Base-by-base conservation (phyloP, 2,113 vertebrate species). In the Bungarus multicinctus region DNA sequence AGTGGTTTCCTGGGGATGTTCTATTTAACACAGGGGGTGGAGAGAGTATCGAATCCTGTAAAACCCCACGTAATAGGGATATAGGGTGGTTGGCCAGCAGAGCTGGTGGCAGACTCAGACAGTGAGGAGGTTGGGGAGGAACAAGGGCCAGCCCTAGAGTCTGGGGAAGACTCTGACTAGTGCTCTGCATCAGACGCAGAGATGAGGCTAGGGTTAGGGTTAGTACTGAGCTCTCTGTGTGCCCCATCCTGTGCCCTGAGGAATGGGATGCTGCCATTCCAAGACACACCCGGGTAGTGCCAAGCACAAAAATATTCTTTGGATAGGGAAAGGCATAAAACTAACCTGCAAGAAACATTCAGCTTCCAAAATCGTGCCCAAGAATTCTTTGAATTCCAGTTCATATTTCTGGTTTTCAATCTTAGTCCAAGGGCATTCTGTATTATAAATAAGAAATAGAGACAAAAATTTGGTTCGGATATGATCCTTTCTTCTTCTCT, bases 331-430 rank as follows among this genome's bases (percentile, higher is more conserved):
- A 0, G n/a, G 85, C 18, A 27, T 53, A 94, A 94, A 39, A 39
- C 39, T 97, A 96, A 99, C 99, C 98, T 99, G 99, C 91, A 99
- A 98, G 95, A 99, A 99, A 93, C 98, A 97, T 90, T 99, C 97
- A 7, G 98, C 94, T 45, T 96, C 98, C 94, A 98, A 97, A 95
- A 98, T 1, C n/a, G 91, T 97, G 90, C 97, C 96, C 94, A 99
- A 94, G 96, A 99, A 99, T 64, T 94, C 96, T 45, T 95, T 94
- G 91, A 98, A 98, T 93, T 99, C 98, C 57, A 97, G 92, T 94
- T 98, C 97, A 93, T 94, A 90, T 94, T 93, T 94, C 89, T 95
- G 96, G 52, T 95, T 97, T 92, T 97, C 98, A 94, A 97, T 96
- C 5, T 97, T 96, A 92, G 97, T 98, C 97, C 98, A 98, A 64